phyloP scores from a whole-genome alignment of 2,113 vertebrate species.

The Taurulus bubalis region DNA sequence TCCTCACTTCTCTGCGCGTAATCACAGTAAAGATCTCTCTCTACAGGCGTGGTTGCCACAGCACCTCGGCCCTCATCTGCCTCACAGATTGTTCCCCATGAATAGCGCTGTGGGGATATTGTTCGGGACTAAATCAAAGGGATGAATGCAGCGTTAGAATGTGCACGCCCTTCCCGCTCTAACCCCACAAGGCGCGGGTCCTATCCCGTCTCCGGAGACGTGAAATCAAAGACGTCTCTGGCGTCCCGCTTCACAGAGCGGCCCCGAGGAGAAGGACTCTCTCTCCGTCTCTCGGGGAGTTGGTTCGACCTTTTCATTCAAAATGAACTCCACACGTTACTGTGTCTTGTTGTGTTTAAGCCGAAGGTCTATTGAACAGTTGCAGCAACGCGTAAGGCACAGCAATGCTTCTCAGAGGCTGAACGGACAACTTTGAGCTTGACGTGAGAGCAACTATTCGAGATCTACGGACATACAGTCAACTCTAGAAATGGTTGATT shows the following conservation, averaged over 20 bases:
- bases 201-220: conserved; percentile 49
- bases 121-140: conserved; percentile 62
- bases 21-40: conserved; percentile 16
- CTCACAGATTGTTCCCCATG: conserved; percentile 30
- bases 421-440: not conserved
- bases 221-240: conserved; percentile 69
- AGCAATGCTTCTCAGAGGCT: not conserved
- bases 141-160: conserved; percentile 44
- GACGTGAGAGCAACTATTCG: too few species aligned
- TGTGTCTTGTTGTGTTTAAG: conserved; percentile 23
- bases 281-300: conserved; percentile 24
- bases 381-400: not conserved
- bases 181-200: conserved; percentile 41
- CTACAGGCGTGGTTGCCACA: conserved; percentile 43
- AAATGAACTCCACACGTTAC: conserved; percentile 41
- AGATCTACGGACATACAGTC: too few species aligned
- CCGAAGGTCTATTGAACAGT: conserved; percentile 3
- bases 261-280: conserved; percentile 18
- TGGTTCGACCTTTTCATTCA: conserved; percentile 48
- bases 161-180: conserved; percentile 38
- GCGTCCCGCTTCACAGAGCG: conserved; percentile 64
- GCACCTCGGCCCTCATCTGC: conserved; percentile 13
- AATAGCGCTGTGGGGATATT: conserved; percentile 51
- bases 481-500: too few species aligned
- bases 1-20: not conserved